Evolutionary conservation across 37 sponge, comb jelly and placozoan genomes (phyloP).

Genomic region (Spongilla lacustris): DNA sequence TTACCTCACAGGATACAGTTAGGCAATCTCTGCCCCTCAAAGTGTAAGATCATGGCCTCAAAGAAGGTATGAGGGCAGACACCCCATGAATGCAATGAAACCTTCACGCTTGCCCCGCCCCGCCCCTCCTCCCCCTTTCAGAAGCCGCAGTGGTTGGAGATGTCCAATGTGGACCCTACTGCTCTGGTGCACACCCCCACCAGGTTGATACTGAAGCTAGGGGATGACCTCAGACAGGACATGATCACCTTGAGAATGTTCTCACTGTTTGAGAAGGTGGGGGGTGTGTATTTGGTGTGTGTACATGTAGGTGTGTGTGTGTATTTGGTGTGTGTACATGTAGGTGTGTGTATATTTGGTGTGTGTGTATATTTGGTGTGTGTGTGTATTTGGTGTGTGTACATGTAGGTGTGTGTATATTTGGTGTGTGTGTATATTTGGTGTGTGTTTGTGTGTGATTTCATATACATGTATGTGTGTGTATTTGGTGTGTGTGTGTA

Average conservation of each 20-base stretch:
- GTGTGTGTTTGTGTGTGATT: no score
- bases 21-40: slow-evolving; percentile 18
- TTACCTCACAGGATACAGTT: neutral
- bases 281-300: neutral
- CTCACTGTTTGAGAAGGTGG: slow-evolving; percentile 53
- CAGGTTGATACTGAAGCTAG: slow-evolving; percentile 62
- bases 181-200: slow-evolving; percentile 12
- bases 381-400: no score
- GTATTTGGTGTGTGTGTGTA: no score
- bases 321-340: no score
- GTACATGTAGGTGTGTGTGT: neutral
- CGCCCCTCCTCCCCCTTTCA: neutral
- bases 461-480: no score
- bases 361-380: no score
- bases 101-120: neutral
- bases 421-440: no score
- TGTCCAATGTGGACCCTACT: slow-evolving; percentile 46
- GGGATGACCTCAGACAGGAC: slow-evolving; percentile 74
- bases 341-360: no score
- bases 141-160: slow-evolving; percentile 71
- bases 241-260: slow-evolving; percentile 71
- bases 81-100: neutral
- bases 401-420: no score
- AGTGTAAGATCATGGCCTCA: slow-evolving; percentile 40
- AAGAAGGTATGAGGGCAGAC: slow-evolving; percentile 23